These are phyloP conservation scores for Bradypodion ventrale DNA, from an alignment of 2,797 vertebrate genomes.

Conservation along the genomic window DNA sequence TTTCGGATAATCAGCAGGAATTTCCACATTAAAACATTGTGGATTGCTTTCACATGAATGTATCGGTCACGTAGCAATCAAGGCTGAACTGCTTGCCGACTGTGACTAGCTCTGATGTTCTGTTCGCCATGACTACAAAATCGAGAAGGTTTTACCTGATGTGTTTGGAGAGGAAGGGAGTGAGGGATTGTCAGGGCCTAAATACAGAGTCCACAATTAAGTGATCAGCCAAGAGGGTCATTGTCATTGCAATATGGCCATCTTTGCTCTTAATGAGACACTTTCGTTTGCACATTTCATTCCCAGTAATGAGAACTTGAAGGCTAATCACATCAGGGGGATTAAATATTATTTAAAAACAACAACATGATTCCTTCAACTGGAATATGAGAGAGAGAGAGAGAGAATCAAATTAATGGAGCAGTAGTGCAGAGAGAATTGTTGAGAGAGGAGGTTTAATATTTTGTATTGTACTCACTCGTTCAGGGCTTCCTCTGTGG, in stretches of 20 bases:
- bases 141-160: conserved; percentile 34
- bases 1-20: conserved; percentile 16
- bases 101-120: conserved; percentile 50
- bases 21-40: neutral
- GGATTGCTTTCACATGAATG: neutral
- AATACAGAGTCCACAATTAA: conserved; percentile 38
- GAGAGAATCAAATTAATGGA: too few species aligned
- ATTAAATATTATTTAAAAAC: conserved; percentile 44
- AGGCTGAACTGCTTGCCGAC: conserved; percentile 36
- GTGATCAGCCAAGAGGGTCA: neutral
- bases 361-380: conserved; percentile 46
- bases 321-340: conserved; percentile 57
- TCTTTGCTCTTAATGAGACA: conserved; percentile 58
- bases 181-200: conserved; percentile 20
- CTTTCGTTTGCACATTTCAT: conserved; percentile 60
- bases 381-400: too few species aligned
- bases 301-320: conserved; percentile 65
- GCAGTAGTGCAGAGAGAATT: conserved; percentile 24
- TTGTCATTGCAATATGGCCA: neutral
- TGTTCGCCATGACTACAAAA: conserved; percentile 49
- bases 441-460: neutral
- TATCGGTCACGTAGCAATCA: conserved; percentile 40
- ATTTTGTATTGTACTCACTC: too few species aligned
- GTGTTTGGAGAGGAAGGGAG: conserved; percentile 1
- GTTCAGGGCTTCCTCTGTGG: too few species aligned